These are phyloP conservation scores for Colletes collaris DNA, from an alignment of 2,888 invertebrate species.

Conservation along the genomic window DNA sequence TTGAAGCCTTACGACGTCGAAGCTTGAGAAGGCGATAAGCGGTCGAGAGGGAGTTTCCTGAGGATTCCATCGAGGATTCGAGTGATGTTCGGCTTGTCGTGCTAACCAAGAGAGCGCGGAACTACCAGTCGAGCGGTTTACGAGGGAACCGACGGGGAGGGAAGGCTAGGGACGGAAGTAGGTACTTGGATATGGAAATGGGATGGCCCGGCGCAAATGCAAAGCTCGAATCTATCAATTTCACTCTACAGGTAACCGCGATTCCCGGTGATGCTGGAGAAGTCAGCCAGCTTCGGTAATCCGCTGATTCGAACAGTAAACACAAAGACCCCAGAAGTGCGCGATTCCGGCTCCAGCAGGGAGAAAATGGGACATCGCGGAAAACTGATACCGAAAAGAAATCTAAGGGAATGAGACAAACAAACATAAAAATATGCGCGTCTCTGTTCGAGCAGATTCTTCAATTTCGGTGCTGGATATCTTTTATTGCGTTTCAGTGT, in stretches of 20 bases:
- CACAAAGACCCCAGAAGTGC: constrained; percentile 72
- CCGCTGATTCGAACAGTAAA: constrained; percentile 79
- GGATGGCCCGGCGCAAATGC: constrained; percentile 71
- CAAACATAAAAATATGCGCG: not conserved
- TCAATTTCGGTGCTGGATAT: too few relatives aligned
- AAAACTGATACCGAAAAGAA: constrained; percentile 9
- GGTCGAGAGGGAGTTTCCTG: constrained; percentile 63
- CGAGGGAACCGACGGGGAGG: constrained; percentile 47
- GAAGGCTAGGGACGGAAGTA: constrained; percentile 70
- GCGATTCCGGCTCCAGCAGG: constrained; percentile 30
- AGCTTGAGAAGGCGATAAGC: constrained; percentile 68
- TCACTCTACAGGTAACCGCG: constrained; percentile 70
- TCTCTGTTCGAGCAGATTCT: not conserved
- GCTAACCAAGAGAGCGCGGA: constrained; percentile 68
- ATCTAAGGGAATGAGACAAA: not conserved
- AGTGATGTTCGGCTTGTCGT: constrained; percentile 74
- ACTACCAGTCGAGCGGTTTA: constrained; percentile 65
- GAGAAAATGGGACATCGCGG: not conserved
- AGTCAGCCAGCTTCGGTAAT: constrained; percentile 73
- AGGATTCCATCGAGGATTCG: constrained; percentile 69
- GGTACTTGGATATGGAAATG: constrained; percentile 78
- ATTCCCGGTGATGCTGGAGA: constrained; percentile 45
- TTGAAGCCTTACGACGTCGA: constrained; percentile 65
- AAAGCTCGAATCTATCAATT: constrained; percentile 80
- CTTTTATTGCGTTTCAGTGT: too few relatives aligned